Conservation (phyloP, 2,888 invertebrate species). For the Torymus texanus region DNA sequence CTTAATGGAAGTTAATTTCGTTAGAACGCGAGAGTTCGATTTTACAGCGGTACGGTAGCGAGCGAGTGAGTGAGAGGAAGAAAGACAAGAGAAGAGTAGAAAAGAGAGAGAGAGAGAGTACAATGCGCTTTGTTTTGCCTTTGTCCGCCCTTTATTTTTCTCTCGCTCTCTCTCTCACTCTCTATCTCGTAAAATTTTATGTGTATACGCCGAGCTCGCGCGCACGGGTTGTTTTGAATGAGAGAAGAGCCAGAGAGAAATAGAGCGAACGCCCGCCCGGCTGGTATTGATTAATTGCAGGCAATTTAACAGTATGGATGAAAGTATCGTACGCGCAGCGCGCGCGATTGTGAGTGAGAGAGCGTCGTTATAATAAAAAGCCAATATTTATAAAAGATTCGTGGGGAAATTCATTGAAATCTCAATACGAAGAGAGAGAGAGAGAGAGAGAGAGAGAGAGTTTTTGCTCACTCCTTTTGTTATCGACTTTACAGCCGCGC, state of each 20-base stretch:
- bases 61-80: too few relatives aligned
- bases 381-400: slow-evolving; percentile 2
- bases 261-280: not conserved
- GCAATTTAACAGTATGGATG: slow-evolving; percentile 9
- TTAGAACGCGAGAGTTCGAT: slow-evolving; percentile 10
- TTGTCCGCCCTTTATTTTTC: slow-evolving; percentile 27
- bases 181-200: slow-evolving; percentile 37
- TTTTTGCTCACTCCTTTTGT: not conserved
- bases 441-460: not conserved
- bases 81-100: too few relatives aligned
- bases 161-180: not conserved
- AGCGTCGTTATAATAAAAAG: slow-evolving; percentile 1
- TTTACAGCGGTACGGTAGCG: slow-evolving; percentile 14
- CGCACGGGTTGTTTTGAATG: slow-evolving; percentile 17
- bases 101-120: too few relatives aligned
- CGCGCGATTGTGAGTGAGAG: too few relatives aligned
- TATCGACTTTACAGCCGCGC: too few relatives aligned
- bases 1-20: slow-evolving; percentile 49
- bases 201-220: not conserved
- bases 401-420: not conserved
- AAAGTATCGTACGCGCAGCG: not conserved
- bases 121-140: slow-evolving; percentile 10
- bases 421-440: not conserved
- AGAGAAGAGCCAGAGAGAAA: slow-evolving; percentile 14
- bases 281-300: slow-evolving; percentile 37